A percentile compares a stretch with the other conserved stretches of the same genome.
Conservation (phyloP, 2,797 vertebrate species). For the Vultur gryphus region DNA sequence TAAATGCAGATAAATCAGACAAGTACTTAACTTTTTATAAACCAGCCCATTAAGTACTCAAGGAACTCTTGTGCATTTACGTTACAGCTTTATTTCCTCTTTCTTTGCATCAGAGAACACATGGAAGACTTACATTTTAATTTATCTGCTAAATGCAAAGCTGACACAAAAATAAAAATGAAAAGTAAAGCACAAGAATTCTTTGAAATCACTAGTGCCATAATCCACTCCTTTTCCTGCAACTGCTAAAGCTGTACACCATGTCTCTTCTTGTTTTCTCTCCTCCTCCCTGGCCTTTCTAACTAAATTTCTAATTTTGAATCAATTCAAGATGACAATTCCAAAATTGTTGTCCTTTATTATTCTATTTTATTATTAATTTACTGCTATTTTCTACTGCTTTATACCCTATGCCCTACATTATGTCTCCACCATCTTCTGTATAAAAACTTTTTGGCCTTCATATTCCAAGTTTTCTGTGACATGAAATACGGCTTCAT, state of each 20-base stretch:
- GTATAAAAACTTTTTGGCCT: not conserved
- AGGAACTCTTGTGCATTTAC: not conserved
- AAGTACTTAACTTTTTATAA: conserved; percentile 4
- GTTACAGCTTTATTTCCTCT: not conserved
- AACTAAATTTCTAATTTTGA: not conserved
- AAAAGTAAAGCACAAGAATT: not conserved
- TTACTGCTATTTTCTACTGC: not conserved
- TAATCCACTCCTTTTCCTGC: not conserved
- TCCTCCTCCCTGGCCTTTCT: not conserved
- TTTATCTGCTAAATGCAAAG: not conserved
- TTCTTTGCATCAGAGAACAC: not conserved
- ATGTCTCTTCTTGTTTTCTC: not conserved
- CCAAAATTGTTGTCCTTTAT: not conserved
- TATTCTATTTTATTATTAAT: not conserved
- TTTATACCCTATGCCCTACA: not conserved
- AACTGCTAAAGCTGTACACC: not conserved
- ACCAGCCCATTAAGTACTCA: not conserved
- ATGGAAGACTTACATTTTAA: not conserved
- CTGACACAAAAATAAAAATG: not conserved
- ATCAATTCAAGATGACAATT: not conserved
- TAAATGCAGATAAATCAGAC: not conserved
- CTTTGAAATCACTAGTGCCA: not conserved
- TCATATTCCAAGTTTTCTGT: not conserved
- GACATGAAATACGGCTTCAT: not conserved
- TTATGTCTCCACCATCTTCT: not conserved